Percentiles rank a stretch among this genome's conserved stretches.
Conservation (phyloP, 2,888 invertebrate genomes). For the Ectemnius cavifrons region DNA sequence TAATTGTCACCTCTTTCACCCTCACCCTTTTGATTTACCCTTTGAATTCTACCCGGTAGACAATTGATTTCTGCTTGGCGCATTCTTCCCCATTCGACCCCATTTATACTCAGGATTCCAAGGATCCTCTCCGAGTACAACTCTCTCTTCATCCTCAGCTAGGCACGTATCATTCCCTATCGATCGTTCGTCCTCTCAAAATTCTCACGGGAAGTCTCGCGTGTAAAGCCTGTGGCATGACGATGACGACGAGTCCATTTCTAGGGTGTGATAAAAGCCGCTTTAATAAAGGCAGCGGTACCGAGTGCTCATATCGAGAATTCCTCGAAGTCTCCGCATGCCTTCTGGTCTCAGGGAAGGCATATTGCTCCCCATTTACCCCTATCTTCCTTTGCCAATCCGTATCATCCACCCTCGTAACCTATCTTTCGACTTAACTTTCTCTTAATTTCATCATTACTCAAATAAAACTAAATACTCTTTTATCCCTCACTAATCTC, state of each 20-base stretch:
- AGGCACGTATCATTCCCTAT: constrained; percentile 7
- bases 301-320: constrained; percentile 70
- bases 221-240: constrained; percentile 19
- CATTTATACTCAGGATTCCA: too few species aligned
- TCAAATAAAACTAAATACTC: neutral
- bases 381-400: neutral
- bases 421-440: neutral
- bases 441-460: neutral
- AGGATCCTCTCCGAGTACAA: too few species aligned
- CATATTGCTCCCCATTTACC: constrained; percentile 10
- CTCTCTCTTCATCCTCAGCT: neutral
- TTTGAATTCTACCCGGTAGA: too few species aligned
- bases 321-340: constrained; percentile 71
- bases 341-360: constrained; percentile 55
- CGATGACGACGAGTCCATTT: constrained; percentile 31
- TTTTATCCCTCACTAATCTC: too few species aligned
- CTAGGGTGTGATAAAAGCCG: constrained; percentile 57
- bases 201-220: constrained; percentile 1
- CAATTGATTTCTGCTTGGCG: too few species aligned
- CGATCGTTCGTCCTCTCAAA: constrained; percentile 29
- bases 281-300: constrained; percentile 69
- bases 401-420: neutral
- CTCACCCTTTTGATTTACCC: too few species aligned
- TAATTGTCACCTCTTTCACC: too few species aligned
- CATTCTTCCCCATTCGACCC: too few species aligned